Evolutionary conservation across 2,888 invertebrate genomes (phyloP).

Genomic region (Timandra comae): DNA sequence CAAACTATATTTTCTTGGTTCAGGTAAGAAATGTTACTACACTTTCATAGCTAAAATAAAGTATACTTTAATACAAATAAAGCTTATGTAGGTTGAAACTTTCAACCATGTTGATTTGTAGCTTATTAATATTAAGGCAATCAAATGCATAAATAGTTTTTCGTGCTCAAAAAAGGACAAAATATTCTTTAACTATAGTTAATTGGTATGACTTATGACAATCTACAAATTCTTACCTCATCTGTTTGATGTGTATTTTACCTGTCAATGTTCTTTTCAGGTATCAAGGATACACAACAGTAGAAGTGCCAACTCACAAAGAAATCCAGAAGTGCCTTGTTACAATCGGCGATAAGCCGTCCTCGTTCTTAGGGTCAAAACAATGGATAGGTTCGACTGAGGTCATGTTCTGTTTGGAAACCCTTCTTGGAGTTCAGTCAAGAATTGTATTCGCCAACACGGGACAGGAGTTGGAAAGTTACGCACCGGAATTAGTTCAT

Average conservation of each 20-base stretch:
- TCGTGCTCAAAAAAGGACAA: too few species aligned
- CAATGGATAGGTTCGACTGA: constrained; percentile 99
- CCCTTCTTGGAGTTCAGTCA: constrained; percentile 84
- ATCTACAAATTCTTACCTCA: too few species aligned
- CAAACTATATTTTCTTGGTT: constrained; percentile 99
- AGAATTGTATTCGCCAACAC: constrained; percentile 90
- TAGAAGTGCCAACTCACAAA: constrained; percentile 85
- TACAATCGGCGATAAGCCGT: constrained; percentile 94
- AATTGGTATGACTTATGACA: too few species aligned
- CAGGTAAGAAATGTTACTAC: constrained; percentile 67
- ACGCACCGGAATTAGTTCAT: constrained; percentile 87
- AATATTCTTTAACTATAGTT: too few species aligned
- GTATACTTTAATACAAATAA: too few species aligned
- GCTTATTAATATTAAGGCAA: too few species aligned
- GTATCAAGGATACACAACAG: constrained; percentile 88
- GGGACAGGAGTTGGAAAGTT: constrained; percentile 87
- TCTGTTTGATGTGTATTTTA: too few species aligned
- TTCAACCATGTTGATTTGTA: too few species aligned
- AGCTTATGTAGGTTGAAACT: too few species aligned
- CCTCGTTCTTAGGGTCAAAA: constrained; percentile 90
- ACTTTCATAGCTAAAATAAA: too few species aligned
- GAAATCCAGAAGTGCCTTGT: constrained; percentile 97
- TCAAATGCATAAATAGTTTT: too few species aligned
- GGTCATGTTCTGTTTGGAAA: constrained; percentile 93
- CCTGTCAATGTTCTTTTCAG: too few species aligned